Evolutionary conservation across 2,797 vertebrate species (phyloP).

Genomic region (Cryptoblepharus egeriae): DNA sequence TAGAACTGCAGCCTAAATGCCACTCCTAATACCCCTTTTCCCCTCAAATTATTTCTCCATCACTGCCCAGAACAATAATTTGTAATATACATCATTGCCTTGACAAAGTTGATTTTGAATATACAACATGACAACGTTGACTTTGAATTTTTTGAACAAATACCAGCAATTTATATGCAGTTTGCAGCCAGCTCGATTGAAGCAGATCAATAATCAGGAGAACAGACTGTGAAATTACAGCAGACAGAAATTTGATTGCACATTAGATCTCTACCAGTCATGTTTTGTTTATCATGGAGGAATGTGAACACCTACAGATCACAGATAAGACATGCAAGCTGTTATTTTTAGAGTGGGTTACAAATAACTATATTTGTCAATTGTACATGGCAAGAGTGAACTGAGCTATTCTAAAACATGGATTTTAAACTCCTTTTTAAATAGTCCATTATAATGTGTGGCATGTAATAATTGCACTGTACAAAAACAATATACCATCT

Average conservation of each 20-base stretch:
- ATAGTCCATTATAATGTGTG: slow-evolving; percentile 6
- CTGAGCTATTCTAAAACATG: slow-evolving; percentile 37
- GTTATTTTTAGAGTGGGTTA: slow-evolving; percentile 67
- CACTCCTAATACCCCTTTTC: neutral
- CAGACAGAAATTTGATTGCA: neutral
- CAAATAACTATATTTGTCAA: slow-evolving; percentile 65
- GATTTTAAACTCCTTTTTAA: slow-evolving; percentile 51
- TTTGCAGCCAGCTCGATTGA: neutral
- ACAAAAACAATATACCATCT: neutral
- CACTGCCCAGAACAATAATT: neutral
- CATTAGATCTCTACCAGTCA: slow-evolving; percentile 8
- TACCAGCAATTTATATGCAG: neutral
- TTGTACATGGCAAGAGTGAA: slow-evolving; percentile 60
- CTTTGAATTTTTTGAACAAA: neutral
- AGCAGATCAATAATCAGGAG: slow-evolving; percentile 2
- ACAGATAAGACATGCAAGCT: slow-evolving; percentile 37
- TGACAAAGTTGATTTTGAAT: no score
- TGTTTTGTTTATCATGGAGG: slow-evolving; percentile 34
- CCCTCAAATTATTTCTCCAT: neutral
- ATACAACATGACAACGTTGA: neutral
- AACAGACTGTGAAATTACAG: slow-evolving; percentile 19
- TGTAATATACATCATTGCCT: neutral
- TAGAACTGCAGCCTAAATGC: no score
- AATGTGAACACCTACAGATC: slow-evolving; percentile 48
- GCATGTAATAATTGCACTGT: neutral